These are phyloP conservation scores for Epirrita christyi DNA, from an alignment of 2,888 invertebrate genomes.

Conservation along the genomic window DNA sequence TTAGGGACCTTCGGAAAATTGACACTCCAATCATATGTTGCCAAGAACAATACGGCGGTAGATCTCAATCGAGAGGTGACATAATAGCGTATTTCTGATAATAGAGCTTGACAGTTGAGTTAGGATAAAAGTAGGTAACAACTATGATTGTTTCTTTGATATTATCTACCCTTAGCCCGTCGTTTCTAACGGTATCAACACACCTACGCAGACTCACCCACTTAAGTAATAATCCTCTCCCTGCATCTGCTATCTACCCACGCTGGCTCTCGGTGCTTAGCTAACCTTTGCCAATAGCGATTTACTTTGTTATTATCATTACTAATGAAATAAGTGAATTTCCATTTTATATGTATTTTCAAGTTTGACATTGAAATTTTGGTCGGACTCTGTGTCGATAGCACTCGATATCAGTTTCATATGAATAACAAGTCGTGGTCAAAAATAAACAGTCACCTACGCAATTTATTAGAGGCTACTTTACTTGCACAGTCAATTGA, in stretches of 20 bases:
- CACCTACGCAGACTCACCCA: constrained; percentile 28
- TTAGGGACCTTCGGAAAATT: constrained; percentile 43
- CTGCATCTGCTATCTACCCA: constrained; percentile 26
- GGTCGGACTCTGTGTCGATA: constrained; percentile 15
- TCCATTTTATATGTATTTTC: constrained; percentile 4
- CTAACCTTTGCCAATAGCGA: constrained; percentile 31
- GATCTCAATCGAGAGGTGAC: constrained; percentile 2
- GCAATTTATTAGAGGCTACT: constrained; percentile 13
- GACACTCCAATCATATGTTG: constrained; percentile 22
- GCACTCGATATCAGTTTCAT: constrained; percentile 31
- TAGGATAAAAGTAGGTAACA: background rate
- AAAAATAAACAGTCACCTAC: constrained; percentile 42
- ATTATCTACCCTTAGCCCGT: background rate
- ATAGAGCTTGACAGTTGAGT: background rate
- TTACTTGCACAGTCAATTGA: constrained; percentile 14
- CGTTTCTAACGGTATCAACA: constrained; percentile 9
- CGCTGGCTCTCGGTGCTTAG: constrained; percentile 12
- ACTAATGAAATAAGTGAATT: constrained; percentile 9
- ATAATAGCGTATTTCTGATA: background rate
- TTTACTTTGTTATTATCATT: constrained; percentile 7
- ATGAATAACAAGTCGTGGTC: constrained; percentile 14
- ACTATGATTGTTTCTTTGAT: background rate
- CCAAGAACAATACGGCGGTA: constrained; percentile 13
- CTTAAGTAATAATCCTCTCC: constrained; percentile 27
- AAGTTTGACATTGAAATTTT: constrained; percentile 12